Evolutionary conservation across 2,113 vertebrate genomes (phyloP).

Genomic region (Catharus minimus): DNA sequence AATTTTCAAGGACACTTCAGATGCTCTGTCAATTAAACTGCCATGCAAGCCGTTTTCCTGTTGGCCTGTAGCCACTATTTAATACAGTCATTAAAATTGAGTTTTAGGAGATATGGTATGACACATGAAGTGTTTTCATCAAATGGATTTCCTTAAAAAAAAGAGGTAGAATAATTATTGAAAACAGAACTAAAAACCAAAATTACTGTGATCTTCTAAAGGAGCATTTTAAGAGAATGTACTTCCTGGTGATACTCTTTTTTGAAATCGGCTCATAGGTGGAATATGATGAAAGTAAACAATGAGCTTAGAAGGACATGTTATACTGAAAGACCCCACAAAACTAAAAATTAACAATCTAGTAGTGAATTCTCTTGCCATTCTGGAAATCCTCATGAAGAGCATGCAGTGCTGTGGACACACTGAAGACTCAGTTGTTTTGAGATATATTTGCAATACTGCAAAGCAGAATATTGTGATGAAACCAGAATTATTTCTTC

Average conservation of each 20-base stretch:
- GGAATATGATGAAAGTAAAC: background rate
- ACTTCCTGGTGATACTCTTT: background rate
- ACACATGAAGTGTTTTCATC: background rate
- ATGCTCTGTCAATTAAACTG: conserved; percentile 60
- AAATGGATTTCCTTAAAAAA: background rate
- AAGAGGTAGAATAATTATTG: background rate
- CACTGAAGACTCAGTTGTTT: background rate
- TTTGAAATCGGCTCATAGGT: background rate
- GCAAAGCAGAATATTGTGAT: background rate
- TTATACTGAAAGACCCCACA: background rate
- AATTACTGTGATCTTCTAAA: background rate
- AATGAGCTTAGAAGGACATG: background rate
- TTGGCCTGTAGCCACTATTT: conserved; percentile 55
- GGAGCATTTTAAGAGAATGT: background rate
- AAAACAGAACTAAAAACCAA: background rate
- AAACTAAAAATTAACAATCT: background rate
- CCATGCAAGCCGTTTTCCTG: conserved; percentile 36
- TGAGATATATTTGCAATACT: background rate
- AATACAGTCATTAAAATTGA: conserved; percentile 43
- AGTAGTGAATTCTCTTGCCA: background rate
- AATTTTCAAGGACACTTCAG: conserved; percentile 63
- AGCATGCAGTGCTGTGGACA: background rate
- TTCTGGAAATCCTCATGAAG: background rate
- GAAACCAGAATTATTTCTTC: background rate
- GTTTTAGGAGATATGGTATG: background rate